Conservation (phyloP, 2,888 invertebrate genomes). For the Lasioglossum zephyrum region DNA sequence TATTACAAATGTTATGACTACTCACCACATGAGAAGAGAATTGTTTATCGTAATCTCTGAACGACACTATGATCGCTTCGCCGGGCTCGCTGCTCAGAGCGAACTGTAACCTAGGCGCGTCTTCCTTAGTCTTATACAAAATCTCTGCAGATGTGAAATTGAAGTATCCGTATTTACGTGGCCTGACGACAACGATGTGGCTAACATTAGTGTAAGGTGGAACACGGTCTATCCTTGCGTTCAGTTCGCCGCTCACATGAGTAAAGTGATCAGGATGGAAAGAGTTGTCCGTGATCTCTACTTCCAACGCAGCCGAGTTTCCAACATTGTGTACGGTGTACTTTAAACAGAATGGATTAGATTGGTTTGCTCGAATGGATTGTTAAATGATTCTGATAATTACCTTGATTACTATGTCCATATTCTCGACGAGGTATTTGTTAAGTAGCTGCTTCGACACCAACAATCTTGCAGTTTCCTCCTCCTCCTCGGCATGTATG, state of each 20-base stretch:
- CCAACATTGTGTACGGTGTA: constrained; percentile 98
- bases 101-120: constrained; percentile 88
- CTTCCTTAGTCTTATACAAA: constrained; percentile 94
- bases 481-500: constrained; percentile 87
- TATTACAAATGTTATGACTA: constrained; percentile 33
- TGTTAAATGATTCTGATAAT: constrained; percentile 13
- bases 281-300: constrained; percentile 94
- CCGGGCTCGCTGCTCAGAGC: constrained; percentile 95
- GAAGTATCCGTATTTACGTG: constrained; percentile 96
- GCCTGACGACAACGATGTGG: constrained; percentile 96
- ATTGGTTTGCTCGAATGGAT: background rate
- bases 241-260: constrained; percentile 94
- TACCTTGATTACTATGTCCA: constrained; percentile 96
- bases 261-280: constrained; percentile 97
- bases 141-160: constrained; percentile 98
- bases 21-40: constrained; percentile 97
- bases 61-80: constrained; percentile 96
- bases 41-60: constrained; percentile 96
- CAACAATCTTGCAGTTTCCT: constrained; percentile 92
- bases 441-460: constrained; percentile 98
- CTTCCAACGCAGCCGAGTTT: constrained; percentile 94
- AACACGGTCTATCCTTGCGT: constrained; percentile 94
- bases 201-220: constrained; percentile 97
- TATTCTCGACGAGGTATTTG: constrained; percentile 97
- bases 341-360: constrained; percentile 72